Percentiles rank a stretch among this genome's conserved stretches.
These are phyloP conservation scores for Drosophila eohydei DNA, from an alignment of 2,888 invertebrate genomes.

Conservation along the genomic window DNA sequence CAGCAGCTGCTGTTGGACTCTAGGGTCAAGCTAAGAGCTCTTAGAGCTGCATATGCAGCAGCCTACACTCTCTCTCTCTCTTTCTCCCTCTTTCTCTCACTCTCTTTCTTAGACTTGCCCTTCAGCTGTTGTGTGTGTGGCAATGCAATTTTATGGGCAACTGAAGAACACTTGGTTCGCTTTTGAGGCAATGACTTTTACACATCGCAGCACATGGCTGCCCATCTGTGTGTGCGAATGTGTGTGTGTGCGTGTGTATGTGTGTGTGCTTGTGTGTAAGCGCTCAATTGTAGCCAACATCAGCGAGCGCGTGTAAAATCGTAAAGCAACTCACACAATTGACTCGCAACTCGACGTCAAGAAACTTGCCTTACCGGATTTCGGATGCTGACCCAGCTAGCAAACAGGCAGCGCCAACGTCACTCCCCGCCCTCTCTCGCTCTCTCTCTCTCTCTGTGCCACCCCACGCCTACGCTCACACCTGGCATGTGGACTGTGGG, in stretches of 20 bases:
- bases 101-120: neutral
- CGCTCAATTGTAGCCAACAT: constrained; percentile 74
- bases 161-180: constrained; percentile 54
- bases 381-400: constrained; percentile 71
- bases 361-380: constrained; percentile 80
- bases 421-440: neutral
- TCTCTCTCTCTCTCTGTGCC: neutral
- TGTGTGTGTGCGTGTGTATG: constrained; percentile 18
- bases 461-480: constrained; percentile 29
- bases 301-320: constrained; percentile 68
- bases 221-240: constrained; percentile 9
- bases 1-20: neutral
- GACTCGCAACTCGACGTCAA: constrained; percentile 52
- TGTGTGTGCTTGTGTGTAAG: constrained; percentile 30
- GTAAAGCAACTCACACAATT: constrained; percentile 47
- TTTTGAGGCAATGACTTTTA: constrained; percentile 76
- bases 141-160: constrained; percentile 66
- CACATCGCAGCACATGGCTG: constrained; percentile 77
- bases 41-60: constrained; percentile 6
- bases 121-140: constrained; percentile 6
- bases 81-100: neutral
- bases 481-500: constrained; percentile 58
- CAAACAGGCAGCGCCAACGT: constrained; percentile 2
- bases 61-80: too few relatives aligned
- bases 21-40: constrained; percentile 36